Conservation (phyloP, 2,888 invertebrate species). For the Coronaproctus castanopsis region DNA sequence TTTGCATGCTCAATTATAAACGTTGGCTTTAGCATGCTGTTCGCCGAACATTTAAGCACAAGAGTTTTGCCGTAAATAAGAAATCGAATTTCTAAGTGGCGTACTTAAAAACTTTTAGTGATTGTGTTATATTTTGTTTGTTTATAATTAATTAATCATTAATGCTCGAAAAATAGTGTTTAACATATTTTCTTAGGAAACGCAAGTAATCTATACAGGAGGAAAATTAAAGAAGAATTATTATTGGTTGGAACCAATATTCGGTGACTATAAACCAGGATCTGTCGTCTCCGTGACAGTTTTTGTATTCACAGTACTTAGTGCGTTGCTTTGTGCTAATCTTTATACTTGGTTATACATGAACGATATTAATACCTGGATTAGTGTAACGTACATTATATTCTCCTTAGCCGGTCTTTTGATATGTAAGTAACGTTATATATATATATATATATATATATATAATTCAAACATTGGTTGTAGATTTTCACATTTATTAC, state of each 20-base stretch:
- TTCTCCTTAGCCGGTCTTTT: slow-evolving; percentile 40
- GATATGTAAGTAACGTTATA: slow-evolving; percentile 34
- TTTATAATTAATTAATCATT: too few species aligned
- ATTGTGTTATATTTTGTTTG: too few species aligned
- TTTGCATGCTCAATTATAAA: too few species aligned
- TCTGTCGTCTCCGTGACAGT: slow-evolving; percentile 51
- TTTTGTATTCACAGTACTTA: slow-evolving; percentile 41
- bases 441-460: slow-evolving; percentile 7
- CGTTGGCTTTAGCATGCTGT: too few species aligned
- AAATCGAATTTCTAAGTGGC: too few species aligned
- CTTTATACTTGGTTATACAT: slow-evolving; percentile 35
- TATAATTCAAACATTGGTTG: slow-evolving; percentile 1
- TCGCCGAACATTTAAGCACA: too few species aligned
- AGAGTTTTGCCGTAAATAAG: too few species aligned
- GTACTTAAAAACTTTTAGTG: too few species aligned
- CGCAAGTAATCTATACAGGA: slow-evolving; percentile 24
- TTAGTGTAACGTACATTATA: slow-evolving; percentile 43
- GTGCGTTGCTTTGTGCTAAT: slow-evolving; percentile 44
- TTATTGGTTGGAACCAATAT: slow-evolving; percentile 48
- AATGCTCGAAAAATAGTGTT: too few species aligned
- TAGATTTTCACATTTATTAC: too few species aligned
- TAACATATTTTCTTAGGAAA: not conserved
- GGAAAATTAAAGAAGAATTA: slow-evolving; percentile 49
- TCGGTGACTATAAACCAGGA: slow-evolving; percentile 56
- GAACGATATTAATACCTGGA: slow-evolving; percentile 33